Base-by-base conservation (phyloP, 2,888 invertebrate genomes). In the Drosophila sordidula region DNA sequence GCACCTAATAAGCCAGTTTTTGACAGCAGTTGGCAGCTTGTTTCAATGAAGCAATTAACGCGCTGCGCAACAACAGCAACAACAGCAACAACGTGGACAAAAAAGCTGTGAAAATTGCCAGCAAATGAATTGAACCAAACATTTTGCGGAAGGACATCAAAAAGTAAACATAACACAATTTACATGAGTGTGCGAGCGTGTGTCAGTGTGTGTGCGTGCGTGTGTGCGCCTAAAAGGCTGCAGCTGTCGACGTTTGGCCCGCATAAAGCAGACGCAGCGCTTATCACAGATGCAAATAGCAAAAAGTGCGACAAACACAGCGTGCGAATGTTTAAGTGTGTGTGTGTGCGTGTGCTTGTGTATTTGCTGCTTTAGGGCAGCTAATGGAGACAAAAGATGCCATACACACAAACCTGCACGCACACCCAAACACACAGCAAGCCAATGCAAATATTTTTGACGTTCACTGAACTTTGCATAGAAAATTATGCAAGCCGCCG, bases 381-480 rank as follows among this genome's bases (percentile, higher is more conserved):
- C 76, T 70, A 67, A 67, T 71, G 80, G 72, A 79, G 71, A 78
- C 76, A 79, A 67, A 79, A 58, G 58, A 50, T 52, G 62, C 39
- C 67, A 63, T 41, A 64, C 61, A 65, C 54, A 58, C 54, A n/a
- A n/a, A n/a, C n/a, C n/a, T n/a, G n/a, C n/a, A 45, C 42, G 51
- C 39, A 55, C 42, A 62, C 45, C 55, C 50, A 54, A 18, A 2
- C 64, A 45, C 57, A 65, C 51, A 67, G 47, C 55, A 67, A 66
- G 63, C 67, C 82, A 85, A 82, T 83, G 75, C 81, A 86, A 76
- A 88, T 85, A 83, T 81, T 89, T 90, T 90, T 84, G 86, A 91
- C 87, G 89, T 90, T 90, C 90, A 90, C 72, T 91, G 90, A 91
- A 91, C 90, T 90, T 89, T 89, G 69, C 78, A 74, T 77, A 84